Conservation (phyloP, 2,113 vertebrate species). For the Tapirus terrestris region DNA sequence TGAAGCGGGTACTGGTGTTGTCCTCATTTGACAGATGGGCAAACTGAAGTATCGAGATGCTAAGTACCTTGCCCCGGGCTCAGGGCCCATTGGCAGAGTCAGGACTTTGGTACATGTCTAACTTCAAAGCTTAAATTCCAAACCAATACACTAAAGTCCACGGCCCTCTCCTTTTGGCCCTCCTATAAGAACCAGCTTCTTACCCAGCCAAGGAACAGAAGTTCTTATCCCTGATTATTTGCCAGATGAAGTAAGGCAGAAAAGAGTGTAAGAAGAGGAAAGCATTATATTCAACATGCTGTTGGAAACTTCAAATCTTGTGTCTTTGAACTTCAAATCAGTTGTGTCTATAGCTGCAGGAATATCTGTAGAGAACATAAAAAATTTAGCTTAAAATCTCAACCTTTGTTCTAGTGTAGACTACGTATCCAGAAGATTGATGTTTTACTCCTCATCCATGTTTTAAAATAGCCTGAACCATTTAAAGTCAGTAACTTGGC, state of each 20-base stretch:
- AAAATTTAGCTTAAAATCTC: not conserved
- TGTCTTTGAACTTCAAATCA: too few species aligned
- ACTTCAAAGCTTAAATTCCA: not conserved
- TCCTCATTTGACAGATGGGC: not conserved
- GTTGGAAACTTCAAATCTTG: not conserved
- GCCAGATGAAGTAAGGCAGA: not conserved
- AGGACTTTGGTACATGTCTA: not conserved
- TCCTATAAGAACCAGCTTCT: not conserved
- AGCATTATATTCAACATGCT: not conserved
- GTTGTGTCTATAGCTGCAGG: not conserved
- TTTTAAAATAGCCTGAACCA: conserved; percentile 27
- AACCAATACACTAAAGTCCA: not conserved
- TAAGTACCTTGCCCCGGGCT: not conserved
- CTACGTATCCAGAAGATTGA: conserved; percentile 22
- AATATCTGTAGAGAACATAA: conserved; percentile 13
- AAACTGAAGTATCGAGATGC: not conserved
- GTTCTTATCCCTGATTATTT: not conserved
- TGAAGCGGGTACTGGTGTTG: not conserved
- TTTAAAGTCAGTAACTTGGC: not conserved
- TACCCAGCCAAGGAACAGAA: not conserved
- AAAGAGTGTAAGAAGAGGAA: not conserved
- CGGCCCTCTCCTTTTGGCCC: not conserved
- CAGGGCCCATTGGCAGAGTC: not conserved
- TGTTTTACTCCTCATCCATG: not conserved
- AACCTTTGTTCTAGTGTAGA: not conserved